These are phyloP conservation scores for Prionailurus viverrinus DNA, from an alignment of 2,113 vertebrate genomes.

Conservation along the genomic window DNA sequence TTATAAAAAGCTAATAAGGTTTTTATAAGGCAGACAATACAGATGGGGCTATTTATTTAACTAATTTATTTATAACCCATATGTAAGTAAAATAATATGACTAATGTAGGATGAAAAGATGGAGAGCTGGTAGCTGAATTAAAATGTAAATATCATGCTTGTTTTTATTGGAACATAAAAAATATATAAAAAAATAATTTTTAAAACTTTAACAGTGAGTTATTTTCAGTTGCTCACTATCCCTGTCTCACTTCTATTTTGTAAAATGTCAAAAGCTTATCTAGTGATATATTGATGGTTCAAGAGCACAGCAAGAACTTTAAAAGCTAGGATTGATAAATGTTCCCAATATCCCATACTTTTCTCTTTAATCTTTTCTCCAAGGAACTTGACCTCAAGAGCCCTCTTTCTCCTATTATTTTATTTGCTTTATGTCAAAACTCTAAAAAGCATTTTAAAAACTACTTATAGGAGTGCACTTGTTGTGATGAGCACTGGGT, in stretches of 20 bases:
- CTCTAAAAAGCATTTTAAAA: background rate
- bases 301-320: background rate
- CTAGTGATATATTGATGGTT: background rate
- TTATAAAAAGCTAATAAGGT: background rate
- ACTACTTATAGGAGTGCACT: background rate
- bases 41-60: background rate
- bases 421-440: background rate
- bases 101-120: background rate
- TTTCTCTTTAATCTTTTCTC: background rate
- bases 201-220: background rate
- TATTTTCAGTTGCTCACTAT: background rate
- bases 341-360: background rate
- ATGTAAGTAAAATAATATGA: constrained; percentile 6
- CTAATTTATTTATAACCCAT: background rate
- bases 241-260: background rate
- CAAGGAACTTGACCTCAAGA: constrained; percentile 13
- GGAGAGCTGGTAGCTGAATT: background rate
- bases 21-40: background rate
- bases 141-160: background rate
- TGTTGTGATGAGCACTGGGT: background rate
- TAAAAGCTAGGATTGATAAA: background rate
- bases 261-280: constrained; percentile 56
- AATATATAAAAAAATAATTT: constrained; percentile 16
- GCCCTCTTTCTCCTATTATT: background rate
- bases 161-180: background rate